Evolutionary conservation across 2,888 invertebrate genomes (phyloP).

Genomic region (Panorpa germanica): DNA sequence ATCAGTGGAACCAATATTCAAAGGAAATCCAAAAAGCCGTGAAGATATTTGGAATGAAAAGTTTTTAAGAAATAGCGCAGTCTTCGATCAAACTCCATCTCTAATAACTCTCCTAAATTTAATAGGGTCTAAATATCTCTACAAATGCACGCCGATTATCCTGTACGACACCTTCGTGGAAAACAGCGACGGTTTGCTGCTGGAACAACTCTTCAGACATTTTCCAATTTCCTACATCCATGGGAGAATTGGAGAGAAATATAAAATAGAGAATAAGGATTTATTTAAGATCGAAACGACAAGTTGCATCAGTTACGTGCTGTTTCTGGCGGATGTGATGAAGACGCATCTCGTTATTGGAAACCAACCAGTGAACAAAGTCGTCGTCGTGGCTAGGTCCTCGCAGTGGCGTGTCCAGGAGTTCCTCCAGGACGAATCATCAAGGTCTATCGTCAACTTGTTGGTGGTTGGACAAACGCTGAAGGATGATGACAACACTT

Average conservation of each 20-base stretch:
- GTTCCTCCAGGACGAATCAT: conserved; percentile 37
- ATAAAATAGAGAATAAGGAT: conserved; percentile 26
- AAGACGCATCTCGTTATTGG: conserved; percentile 36
- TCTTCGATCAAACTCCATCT: conserved; percentile 33
- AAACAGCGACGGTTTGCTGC: conserved; percentile 30
- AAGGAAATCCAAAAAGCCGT: conserved; percentile 35
- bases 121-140: conserved; percentile 36
- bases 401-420: conserved; percentile 59
- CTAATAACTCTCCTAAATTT: conserved; percentile 37
- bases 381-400: conserved; percentile 46
- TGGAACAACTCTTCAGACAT: conserved; percentile 32
- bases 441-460: conserved; percentile 49
- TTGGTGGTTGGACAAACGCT: conserved; percentile 48
- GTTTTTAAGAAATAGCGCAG: conserved; percentile 24
- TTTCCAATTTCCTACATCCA: conserved; percentile 39
- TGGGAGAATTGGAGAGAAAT: conserved; percentile 34
- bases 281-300: conserved; percentile 22
- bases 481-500: conserved; percentile 26
- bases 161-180: conserved; percentile 44
- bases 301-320: conserved; percentile 41
- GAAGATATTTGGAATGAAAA: conserved; percentile 31
- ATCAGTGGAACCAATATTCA: conserved; percentile 30
- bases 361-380: conserved; percentile 38
- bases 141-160: conserved; percentile 43
- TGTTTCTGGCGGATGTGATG: conserved; percentile 46